Base-by-base conservation (phyloP, 2,113 vertebrate genomes). In the Phoenicopterus ruber region DNA sequence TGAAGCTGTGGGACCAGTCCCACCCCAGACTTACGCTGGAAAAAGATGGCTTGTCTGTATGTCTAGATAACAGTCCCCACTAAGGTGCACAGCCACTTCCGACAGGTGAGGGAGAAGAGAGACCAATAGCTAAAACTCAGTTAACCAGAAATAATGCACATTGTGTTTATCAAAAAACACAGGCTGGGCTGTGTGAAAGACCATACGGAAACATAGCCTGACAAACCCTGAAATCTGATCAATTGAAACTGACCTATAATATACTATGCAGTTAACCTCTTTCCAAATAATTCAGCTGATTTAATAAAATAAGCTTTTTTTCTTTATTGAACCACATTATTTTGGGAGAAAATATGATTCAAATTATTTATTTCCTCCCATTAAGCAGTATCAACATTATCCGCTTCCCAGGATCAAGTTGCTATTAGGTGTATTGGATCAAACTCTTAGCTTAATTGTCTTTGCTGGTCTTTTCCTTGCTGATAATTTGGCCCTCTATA, bases 351-450 rank as follows among this genome's bases (percentile, higher is more conserved):
- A 94, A 91, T 85, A 89, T n/a, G 10, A 91, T 79, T 79, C 21
- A 89, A 89, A 95, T 95, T 93, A 89, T 96, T 95, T 61, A 87
- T 93, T 91, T 96, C 89, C 91, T 93, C 81, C 54, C 47, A 93
- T 96, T 94, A 94, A 57, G 47, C 34, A 65, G 7, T 78, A 96
- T 67, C 61, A 89, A 65, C 66, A 49, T 91, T 87, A 87, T 76
- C 74, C 1, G 0, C 54, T 95, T 78, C 66, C 74, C 91, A 89
- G 46, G 83, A 86, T 70, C 69, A 91, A 84, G 47, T 87, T 94
- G 92, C 67, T 87, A 57, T 88, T 94, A 81, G 47, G 70, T 57
- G 86, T 55, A 95, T 74, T 92, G 74, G 29, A 79, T 78, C 70
- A 91, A 94, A 82, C 18, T 57, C 83, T 71, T 55, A 61, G 72